Conservation (phyloP, 2,113 vertebrate species). For the Prinia subflava region DNA sequence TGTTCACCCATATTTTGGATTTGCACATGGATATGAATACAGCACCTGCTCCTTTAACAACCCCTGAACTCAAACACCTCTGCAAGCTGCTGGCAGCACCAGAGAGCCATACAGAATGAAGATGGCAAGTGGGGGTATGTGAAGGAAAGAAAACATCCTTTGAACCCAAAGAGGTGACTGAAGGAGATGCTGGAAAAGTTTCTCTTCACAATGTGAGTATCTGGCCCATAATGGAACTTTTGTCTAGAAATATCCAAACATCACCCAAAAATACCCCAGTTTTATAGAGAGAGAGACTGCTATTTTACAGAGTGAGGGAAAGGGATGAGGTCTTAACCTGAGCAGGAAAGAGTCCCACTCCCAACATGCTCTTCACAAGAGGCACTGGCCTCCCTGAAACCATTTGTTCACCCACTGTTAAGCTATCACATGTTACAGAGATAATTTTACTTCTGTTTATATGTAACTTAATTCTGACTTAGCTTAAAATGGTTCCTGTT, state of each 20-base stretch:
- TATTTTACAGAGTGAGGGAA: not conserved
- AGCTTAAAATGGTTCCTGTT: not conserved
- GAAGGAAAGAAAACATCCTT: not conserved
- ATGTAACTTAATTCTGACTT: not conserved
- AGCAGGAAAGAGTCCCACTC: not conserved
- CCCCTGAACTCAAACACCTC: not conserved
- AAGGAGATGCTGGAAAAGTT: not conserved
- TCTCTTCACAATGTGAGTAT: not conserved
- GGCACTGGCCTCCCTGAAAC: not conserved
- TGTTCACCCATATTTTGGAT: not conserved
- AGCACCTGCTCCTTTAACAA: not conserved
- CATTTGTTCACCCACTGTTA: not conserved
- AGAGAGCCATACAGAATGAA: fast-evolving
- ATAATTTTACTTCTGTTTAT: not conserved
- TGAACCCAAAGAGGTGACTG: not conserved
- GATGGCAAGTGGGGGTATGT: not conserved
- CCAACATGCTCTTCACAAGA: not conserved
- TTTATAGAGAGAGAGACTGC: not conserved
- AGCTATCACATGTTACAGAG: not conserved
- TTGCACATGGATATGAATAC: not conserved
- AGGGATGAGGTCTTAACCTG: not conserved
- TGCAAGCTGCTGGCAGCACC: not conserved
- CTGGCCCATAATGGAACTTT: not conserved
- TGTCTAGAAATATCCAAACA: not conserved
- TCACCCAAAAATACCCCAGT: not conserved